Evolutionary conservation across 2,888 invertebrate species (phyloP).

Genomic region (Pimpla rufipes): DNA sequence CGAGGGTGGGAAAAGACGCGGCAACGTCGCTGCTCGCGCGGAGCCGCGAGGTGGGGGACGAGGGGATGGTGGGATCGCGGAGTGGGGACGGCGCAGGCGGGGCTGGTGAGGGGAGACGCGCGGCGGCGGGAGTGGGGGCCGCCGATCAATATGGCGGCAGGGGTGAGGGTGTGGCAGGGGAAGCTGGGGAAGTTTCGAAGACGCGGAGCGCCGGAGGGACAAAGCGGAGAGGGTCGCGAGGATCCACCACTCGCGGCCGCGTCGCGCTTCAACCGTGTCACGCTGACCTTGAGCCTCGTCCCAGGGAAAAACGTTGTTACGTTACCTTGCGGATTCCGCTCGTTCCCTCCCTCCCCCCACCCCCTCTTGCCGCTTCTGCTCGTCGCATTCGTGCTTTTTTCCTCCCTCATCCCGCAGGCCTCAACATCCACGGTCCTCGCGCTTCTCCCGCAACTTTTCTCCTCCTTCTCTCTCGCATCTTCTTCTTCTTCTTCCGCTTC

Average conservation of each 20-base stretch:
- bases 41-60: slow-evolving; percentile 43
- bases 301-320: slow-evolving; percentile 63
- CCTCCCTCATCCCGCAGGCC: no score
- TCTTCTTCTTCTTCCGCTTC: slow-evolving; percentile 18
- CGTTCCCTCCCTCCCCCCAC: slow-evolving; percentile 19
- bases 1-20: slow-evolving; percentile 72
- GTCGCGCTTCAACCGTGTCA: slow-evolving; percentile 73
- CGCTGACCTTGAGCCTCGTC: slow-evolving; percentile 80
- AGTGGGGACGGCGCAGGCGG: slow-evolving; percentile 57
- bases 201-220: slow-evolving; percentile 57
- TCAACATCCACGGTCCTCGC: no score
- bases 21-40: slow-evolving; percentile 75
- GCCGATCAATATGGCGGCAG: slow-evolving; percentile 82
- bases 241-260: slow-evolving; percentile 64
- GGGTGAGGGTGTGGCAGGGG: slow-evolving; percentile 81
- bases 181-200: slow-evolving; percentile 75
- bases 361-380: slow-evolving; percentile 27
- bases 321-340: slow-evolving; percentile 41
- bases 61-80: slow-evolving; percentile 47
- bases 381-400: slow-evolving; percentile 36
- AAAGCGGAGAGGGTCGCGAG: slow-evolving; percentile 42
- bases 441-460: slow-evolving; percentile 44
- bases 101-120: slow-evolving; percentile 47
- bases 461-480: background rate
- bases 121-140: slow-evolving; percentile 68